These are phyloP conservation scores for Argyresthia albistria DNA, from an alignment of 2,888 invertebrate genomes.

Conservation along the genomic window DNA sequence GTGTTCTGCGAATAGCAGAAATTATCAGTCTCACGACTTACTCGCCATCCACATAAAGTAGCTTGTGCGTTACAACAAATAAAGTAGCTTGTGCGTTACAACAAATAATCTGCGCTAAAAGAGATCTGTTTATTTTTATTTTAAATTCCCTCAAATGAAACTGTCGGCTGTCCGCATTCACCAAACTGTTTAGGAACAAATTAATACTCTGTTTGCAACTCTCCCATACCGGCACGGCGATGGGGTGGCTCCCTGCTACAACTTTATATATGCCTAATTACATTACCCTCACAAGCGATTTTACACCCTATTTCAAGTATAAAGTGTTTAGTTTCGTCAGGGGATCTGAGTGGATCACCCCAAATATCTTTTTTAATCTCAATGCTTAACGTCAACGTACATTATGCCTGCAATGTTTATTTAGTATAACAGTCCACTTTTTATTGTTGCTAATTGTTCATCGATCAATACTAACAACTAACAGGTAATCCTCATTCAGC, in stretches of 20 bases:
- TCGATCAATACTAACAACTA: no score
- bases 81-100: no score
- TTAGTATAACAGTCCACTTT: no score
- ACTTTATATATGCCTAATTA: conserved; percentile 20
- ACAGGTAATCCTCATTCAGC: no score
- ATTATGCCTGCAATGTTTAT: conserved; percentile 12
- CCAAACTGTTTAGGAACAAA: not conserved
- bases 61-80: no score
- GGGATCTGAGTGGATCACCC: not conserved
- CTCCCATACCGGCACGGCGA: not conserved
- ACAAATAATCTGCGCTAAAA: no score
- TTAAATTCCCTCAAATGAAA: not conserved
- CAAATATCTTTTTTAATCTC: not conserved
- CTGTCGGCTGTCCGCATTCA: not conserved
- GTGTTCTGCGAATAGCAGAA: not conserved
- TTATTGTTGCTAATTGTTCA: no score
- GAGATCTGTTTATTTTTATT: no score
- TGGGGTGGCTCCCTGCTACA: not conserved
- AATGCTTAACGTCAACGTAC: conserved; percentile 49
- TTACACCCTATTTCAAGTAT: conserved; percentile 11
- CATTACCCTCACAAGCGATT: conserved; percentile 9
- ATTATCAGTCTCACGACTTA: no score
- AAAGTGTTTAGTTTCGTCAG: conserved; percentile 12
- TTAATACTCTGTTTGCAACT: not conserved
- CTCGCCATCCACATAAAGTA: no score